Evolutionary conservation across 2,113 vertebrate species (phyloP).

Genomic region (Muntiacus muntjak): DNA sequence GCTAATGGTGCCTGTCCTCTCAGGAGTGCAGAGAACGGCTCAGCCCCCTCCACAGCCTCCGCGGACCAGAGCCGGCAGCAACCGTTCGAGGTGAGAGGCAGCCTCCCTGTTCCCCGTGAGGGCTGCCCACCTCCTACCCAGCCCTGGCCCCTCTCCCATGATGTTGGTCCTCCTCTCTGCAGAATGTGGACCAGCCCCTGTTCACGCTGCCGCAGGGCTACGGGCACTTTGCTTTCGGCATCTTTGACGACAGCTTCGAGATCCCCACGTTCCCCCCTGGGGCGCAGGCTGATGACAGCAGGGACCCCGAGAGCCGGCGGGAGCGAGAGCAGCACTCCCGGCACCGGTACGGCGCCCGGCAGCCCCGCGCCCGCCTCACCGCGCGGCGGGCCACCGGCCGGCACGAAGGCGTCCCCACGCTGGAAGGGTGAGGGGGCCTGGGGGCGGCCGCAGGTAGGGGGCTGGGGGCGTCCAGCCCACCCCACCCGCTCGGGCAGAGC

Average conservation of each 20-base stretch:
- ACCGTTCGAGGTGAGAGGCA: conserved; percentile 86
- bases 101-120: not conserved
- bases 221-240: conserved; percentile 92
- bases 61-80: conserved; percentile 89
- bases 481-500: not conserved
- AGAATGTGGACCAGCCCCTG: conserved; percentile 91
- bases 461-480: not conserved
- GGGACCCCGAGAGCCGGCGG: conserved; percentile 88
- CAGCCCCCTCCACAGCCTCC: conserved; percentile 83
- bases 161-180: conserved; percentile 5
- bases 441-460: not conserved
- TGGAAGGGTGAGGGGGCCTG: conserved; percentile 87
- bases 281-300: conserved; percentile 83
- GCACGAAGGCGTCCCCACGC: conserved; percentile 92
- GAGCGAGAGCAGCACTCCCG: conserved; percentile 92
- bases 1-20: not conserved
- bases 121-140: not conserved
- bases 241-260: conserved; percentile 93
- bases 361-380: conserved; percentile 90
- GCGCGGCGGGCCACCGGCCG: conserved; percentile 88
- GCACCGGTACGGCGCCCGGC: conserved; percentile 90
- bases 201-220: conserved; percentile 93
- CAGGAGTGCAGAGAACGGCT: conserved; percentile 89
- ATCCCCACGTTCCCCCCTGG: conserved; percentile 85
- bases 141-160: not conserved